Evolutionary conservation across 2,113 vertebrate genomes (phyloP).

Genomic region (Cyprinodon brontotheroides): DNA sequence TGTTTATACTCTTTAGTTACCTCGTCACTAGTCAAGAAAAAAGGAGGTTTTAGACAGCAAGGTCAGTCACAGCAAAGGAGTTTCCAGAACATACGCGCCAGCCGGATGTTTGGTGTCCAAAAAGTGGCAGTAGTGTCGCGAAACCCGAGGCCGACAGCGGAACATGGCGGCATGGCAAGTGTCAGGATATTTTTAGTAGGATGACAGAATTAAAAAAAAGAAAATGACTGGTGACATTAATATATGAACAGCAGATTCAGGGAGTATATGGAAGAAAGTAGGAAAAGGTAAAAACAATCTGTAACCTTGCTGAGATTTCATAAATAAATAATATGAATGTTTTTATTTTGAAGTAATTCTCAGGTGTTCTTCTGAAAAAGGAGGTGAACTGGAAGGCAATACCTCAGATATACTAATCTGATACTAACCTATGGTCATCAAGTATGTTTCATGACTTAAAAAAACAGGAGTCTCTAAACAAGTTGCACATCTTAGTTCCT

Average conservation of each 20-base stretch:
- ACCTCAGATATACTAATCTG: background rate
- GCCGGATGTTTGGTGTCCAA: no score
- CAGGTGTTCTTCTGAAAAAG: background rate
- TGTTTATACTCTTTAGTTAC: no score
- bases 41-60: background rate
- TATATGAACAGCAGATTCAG: background rate
- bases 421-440: background rate
- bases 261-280: slow-evolving; percentile 1
- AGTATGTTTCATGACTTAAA: background rate
- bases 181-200: slow-evolving; percentile 9
- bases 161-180: slow-evolving; percentile 24
- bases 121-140: no score
- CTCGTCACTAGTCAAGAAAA: no score
- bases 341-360: background rate
- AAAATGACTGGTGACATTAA: background rate
- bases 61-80: slow-evolving; percentile 24
- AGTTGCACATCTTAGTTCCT: background rate
- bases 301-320: background rate
- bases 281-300: background rate
- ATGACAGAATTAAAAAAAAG: slow-evolving; percentile 4
- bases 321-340: background rate
- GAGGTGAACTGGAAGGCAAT: no score
- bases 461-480: background rate
- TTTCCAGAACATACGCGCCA: no score
- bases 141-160: no score